These are phyloP conservation scores for Henicopernis longicauda DNA, from an alignment of 2,113 vertebrate genomes.

Conservation along the genomic window DNA sequence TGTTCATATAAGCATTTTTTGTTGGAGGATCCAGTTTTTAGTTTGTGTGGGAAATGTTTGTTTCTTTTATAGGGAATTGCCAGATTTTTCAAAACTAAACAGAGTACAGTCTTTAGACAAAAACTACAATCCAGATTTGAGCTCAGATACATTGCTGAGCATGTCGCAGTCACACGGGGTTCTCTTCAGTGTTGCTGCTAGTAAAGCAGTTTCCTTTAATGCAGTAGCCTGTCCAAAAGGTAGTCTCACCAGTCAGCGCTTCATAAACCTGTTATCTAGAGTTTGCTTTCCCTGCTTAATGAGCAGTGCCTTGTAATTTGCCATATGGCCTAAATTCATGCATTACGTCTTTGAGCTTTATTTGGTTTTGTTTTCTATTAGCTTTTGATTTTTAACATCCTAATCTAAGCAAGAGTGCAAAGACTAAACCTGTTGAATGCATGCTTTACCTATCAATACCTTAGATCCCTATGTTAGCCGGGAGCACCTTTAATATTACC, in stretches of 20 bases:
- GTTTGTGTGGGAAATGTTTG: not conserved
- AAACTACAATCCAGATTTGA: not conserved
- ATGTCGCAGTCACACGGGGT: not conserved
- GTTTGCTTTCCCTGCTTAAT: not conserved
- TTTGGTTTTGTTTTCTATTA: not conserved
- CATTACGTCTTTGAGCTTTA: not conserved
- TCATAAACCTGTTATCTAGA: not conserved
- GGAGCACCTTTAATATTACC: not conserved
- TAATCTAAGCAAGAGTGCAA: not conserved
- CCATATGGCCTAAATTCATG: not conserved
- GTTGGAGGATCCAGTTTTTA: not conserved
- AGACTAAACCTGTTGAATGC: not conserved
- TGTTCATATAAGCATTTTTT: not conserved
- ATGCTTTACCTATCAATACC: not conserved
- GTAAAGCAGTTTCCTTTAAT: not conserved
- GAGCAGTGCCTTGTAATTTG: not conserved
- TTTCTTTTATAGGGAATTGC: not conserved
- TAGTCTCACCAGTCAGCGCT: not conserved
- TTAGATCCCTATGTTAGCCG: not conserved
- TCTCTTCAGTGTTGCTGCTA: not conserved
- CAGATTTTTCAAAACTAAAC: not conserved
- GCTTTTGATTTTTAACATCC: not conserved
- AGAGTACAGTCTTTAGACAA: not conserved
- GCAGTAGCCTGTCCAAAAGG: not conserved
- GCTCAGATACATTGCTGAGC: not conserved